Evolutionary conservation across 2,797 vertebrate genomes (phyloP), one percentile per base, ranked within the genome.

Genomic region (Tapera naevia): DNA sequence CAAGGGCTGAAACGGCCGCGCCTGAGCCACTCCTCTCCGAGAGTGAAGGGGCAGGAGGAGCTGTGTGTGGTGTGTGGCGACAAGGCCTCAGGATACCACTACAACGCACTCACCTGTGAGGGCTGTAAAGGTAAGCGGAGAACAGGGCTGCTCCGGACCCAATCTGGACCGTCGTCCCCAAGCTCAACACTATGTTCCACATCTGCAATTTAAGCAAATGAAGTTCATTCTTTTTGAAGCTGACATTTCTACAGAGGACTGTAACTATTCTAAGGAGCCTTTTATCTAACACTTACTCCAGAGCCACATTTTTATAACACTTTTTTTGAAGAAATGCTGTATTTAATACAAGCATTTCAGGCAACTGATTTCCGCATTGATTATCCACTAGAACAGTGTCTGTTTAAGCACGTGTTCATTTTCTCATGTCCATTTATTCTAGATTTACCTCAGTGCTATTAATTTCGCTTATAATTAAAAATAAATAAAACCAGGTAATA

Each of bases 11-110:
- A 98, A 95, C 98, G 98, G 96, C 96, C 98, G 4, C 97, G 98
- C 56, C 19, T 98, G 69, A 98, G 92, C 22, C 97, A 97, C 8
- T 98, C 98, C 53, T 98, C 98, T 27, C 86, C 96, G 79, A 96
- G 98, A 84, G 96, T 97, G 91, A 98, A 98, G 94, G 98, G 98
- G 39, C 98, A 99, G 96, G 99, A 99, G 41, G 99, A 99, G 95
- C 98, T 99, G 91, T 99, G 99, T n/a, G 98, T 99, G 73, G 99
- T 99, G 86, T 99, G 99, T 48, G 99, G 99, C 10, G 99, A 99
- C 95, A 99, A 99, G 85, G 99, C 99, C 5, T 99, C 99, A 0
- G 99, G 99, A 16, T 99, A 99, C 86, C 99, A 99, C 97, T 99
- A 99, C 96, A 99, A 99, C 3, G 99, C 99, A 3, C 99, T 99